phyloP scores from a whole-genome alignment of 2,888 invertebrate genomes.

The Tetragonisca angustula region DNA sequence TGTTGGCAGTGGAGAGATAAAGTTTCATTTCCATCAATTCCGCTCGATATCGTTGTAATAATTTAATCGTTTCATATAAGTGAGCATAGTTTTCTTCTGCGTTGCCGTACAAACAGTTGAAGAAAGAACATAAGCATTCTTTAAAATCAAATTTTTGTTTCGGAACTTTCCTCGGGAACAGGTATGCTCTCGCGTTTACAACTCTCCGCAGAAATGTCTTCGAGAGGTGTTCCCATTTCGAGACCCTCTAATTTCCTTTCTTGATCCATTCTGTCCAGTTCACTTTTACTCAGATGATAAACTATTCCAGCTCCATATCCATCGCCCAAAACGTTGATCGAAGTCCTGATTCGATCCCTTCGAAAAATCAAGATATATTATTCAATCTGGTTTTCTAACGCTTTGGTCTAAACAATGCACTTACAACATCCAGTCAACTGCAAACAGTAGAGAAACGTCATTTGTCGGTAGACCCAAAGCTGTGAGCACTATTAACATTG shows the following conservation, averaged over 20 bases:
- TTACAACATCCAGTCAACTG: conserved; percentile 89
- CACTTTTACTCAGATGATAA: conserved; percentile 87
- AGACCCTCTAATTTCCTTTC: conserved; percentile 75
- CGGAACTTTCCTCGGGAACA: conserved; percentile 61
- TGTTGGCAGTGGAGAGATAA: conserved; percentile 48
- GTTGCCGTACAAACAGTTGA: not conserved
- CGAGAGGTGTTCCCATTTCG: conserved; percentile 71
- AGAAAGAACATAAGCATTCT: conserved; percentile 1
- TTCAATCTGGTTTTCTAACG: not conserved
- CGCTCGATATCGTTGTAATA: not conserved
- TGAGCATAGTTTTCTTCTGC: conserved; percentile 30
- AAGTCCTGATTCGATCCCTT: conserved; percentile 86
- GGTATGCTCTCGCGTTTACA: conserved; percentile 24
- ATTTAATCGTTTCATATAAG: conserved; percentile 5
- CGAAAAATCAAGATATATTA: not conserved
- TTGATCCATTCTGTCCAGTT: conserved; percentile 83
- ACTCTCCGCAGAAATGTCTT: conserved; percentile 44
- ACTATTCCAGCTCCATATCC: conserved; percentile 91
- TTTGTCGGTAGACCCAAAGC: conserved; percentile 87
- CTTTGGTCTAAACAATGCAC: conserved; percentile 55
- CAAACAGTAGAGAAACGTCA: conserved; percentile 87
- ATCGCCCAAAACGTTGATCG: conserved; percentile 91
- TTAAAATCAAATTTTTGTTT: conserved; percentile 74
- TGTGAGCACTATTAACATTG: conserved; percentile 88
- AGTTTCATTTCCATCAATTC: conserved; percentile 18